These are phyloP conservation scores for Lates calcarifer DNA, from an alignment of 2,113 vertebrate species.

Conservation along the genomic window DNA sequence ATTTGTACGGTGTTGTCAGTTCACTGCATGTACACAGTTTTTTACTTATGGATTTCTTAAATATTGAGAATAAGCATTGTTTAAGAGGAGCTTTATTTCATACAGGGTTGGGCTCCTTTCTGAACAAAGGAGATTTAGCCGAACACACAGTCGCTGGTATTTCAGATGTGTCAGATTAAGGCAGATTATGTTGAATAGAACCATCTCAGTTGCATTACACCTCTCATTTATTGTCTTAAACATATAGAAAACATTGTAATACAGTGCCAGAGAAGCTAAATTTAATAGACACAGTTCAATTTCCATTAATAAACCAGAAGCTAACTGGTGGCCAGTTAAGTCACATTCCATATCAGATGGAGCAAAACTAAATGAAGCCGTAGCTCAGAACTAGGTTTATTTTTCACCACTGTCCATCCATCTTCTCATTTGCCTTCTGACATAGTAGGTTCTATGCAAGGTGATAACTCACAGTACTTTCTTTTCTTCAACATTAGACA, in stretches of 20 bases:
- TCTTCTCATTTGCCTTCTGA: constrained; percentile 36
- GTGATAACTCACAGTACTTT: not conserved
- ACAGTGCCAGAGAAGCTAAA: constrained; percentile 37
- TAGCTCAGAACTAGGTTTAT: constrained; percentile 1
- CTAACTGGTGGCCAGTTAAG: constrained; percentile 62
- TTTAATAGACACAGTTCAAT: constrained; percentile 9
- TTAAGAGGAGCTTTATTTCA: constrained; percentile 17
- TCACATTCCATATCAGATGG: constrained; percentile 76
- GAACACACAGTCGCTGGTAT: not conserved
- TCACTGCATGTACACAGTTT: constrained; percentile 64
- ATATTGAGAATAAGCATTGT: constrained; percentile 27
- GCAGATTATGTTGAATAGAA: constrained; percentile 4
- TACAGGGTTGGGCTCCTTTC: not conserved
- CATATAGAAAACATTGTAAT: constrained; percentile 20
- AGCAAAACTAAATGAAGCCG: constrained; percentile 36
- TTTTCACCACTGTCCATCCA: constrained; percentile 14
- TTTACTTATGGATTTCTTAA: constrained; percentile 37
- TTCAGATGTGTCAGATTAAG: constrained; percentile 2
- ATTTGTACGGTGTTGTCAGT: constrained; percentile 63
- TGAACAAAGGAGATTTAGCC: constrained; percentile 7
- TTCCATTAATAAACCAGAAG: constrained; percentile 35
- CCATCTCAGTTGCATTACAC: not conserved
- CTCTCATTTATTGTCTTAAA: constrained; percentile 61
- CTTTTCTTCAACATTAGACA: constrained; percentile 30
- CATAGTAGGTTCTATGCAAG: constrained; percentile 50